These are phyloP conservation scores for Takifugu ocellatus DNA, from an alignment of 2,797 vertebrate species.

Conservation along the genomic window DNA sequence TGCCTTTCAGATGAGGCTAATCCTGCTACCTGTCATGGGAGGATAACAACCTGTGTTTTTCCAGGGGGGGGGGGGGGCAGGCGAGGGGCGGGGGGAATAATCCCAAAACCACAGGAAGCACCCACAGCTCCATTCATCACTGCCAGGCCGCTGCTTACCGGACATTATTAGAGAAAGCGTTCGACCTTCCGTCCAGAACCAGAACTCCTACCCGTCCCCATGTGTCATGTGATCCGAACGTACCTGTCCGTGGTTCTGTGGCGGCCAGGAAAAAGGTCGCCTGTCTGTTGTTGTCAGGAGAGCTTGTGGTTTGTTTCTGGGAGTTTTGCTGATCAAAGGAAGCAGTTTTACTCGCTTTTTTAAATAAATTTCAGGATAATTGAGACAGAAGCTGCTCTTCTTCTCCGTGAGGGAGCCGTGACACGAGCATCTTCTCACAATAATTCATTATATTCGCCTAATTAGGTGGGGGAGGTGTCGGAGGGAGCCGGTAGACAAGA, in stretches of 20 bases:
- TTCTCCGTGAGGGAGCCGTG: constrained; percentile 19
- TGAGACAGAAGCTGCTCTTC: constrained; percentile 35
- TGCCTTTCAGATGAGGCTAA: constrained; percentile 3
- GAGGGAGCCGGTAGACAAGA: not conserved
- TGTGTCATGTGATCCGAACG: no score
- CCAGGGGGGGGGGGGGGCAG: not conserved
- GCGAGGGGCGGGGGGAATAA: constrained; percentile 19
- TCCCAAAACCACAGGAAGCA: constrained; percentile 43
- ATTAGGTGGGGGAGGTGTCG: constrained; percentile 26
- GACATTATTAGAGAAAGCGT: constrained; percentile 52
- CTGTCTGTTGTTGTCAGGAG: no score
- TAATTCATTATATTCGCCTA: constrained; percentile 48
- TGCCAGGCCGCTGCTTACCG: constrained; percentile 47
- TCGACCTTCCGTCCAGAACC: constrained; percentile 19
- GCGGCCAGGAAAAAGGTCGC: no score
- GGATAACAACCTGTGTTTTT: constrained; percentile 18
- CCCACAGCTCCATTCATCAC: constrained; percentile 61
- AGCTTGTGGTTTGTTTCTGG: no score
- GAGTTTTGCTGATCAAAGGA: constrained; percentile 27
- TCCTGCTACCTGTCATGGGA: constrained; percentile 10
- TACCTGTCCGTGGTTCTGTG: no score
- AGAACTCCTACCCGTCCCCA: not conserved
- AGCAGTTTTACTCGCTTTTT: constrained; percentile 19
- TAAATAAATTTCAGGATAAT: constrained; percentile 23
- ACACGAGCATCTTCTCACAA: constrained; percentile 7